Conservation (phyloP, 2,113 vertebrate genomes). For the Callipepla californica region DNA sequence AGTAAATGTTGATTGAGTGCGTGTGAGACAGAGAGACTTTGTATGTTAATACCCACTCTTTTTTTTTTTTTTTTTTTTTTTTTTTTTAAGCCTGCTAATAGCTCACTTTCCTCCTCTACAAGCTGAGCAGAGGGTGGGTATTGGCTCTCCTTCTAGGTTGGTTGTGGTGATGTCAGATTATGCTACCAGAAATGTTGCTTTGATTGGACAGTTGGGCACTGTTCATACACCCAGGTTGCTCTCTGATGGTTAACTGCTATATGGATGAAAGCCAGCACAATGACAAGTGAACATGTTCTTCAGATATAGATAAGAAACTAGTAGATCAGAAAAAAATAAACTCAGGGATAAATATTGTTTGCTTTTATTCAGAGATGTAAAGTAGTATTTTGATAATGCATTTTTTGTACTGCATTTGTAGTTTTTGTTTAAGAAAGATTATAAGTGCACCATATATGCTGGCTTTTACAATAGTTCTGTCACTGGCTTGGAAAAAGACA, state of each 20-base stretch:
- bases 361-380: neutral
- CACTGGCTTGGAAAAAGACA: neutral
- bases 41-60: neutral
- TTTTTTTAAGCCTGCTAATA: neutral
- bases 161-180: neutral
- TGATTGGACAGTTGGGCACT: neutral
- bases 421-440: neutral
- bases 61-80: neutral
- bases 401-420: neutral
- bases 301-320: neutral
- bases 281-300: neutral
- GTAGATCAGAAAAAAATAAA: neutral
- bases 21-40: neutral
- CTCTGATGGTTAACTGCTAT: neutral
- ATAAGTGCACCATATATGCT: neutral
- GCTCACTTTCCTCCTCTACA: neutral
- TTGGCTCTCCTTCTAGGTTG: neutral
- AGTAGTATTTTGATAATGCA: neutral
- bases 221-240: neutral
- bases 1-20: neutral
- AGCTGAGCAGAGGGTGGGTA: neutral
- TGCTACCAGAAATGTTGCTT: neutral
- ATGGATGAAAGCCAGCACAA: neutral
- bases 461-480: neutral
- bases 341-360: neutral